phyloP scores from a whole-genome alignment of 2,113 vertebrate species.

The Thalassoma bifasciatum region DNA sequence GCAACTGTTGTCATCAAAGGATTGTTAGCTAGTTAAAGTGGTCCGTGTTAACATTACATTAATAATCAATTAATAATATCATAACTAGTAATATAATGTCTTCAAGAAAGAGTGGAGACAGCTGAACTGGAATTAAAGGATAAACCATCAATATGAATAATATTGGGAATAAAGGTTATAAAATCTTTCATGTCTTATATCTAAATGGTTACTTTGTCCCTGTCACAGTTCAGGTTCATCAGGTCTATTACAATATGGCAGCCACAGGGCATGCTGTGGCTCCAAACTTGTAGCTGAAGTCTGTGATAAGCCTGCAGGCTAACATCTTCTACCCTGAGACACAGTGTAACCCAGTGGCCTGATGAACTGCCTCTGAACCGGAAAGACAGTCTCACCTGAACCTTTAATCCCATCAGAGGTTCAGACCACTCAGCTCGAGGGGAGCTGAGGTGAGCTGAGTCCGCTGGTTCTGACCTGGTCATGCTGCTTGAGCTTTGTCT shows the following conservation, averaged over 20 bases:
- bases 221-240: neutral
- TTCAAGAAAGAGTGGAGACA: constrained; percentile 37
- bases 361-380: constrained; percentile 38
- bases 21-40: neutral
- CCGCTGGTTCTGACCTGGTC: constrained; percentile 3
- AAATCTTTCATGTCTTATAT: neutral
- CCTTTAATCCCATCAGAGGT: constrained; percentile 43
- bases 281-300: constrained; percentile 7
- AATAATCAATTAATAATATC: no score
- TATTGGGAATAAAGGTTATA: neutral
- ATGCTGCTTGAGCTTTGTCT: neutral
- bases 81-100: no score
- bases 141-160: constrained; percentile 3
- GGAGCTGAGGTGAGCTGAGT: constrained; percentile 3
- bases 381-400: constrained; percentile 25
- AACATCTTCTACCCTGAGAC: constrained; percentile 1
- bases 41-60: neutral
- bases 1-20: neutral
- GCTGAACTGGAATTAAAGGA: constrained; percentile 7
- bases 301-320: neutral
- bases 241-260: constrained; percentile 5
- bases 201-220: neutral
- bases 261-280: constrained; percentile 12
- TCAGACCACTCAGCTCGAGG: neutral
- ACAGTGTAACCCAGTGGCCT: constrained; percentile 25